Conservation (phyloP, 2,113 vertebrate genomes). For the Albula goreensis region DNA sequence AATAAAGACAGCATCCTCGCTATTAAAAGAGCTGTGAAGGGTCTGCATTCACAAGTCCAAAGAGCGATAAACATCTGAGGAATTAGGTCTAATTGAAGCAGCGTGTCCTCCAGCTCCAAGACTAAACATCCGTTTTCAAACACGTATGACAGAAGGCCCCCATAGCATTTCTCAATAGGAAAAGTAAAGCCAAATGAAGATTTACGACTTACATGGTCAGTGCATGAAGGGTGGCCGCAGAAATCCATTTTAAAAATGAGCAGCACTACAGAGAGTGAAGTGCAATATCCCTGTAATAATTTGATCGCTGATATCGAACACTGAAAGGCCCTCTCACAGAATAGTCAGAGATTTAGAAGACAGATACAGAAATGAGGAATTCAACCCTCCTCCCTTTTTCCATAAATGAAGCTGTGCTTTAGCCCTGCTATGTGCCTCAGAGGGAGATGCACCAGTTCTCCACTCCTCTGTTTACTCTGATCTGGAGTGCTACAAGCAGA, state of each 20-base stretch:
- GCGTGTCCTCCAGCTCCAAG: conserved; percentile 4
- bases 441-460: not conserved
- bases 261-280: not conserved
- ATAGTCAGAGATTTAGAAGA: not conserved
- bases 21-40: not conserved
- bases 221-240: not conserved
- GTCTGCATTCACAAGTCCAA: not conserved
- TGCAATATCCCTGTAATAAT: not conserved
- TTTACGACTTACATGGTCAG: not conserved
- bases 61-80: conserved; percentile 1
- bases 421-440: not conserved
- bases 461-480: not conserved
- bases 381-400: too few relatives aligned
- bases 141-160: not conserved
- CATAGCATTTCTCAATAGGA: not conserved
- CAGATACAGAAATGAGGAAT: not conserved
- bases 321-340: not conserved
- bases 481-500: not conserved
- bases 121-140: conserved; percentile 19
- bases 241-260: not conserved
- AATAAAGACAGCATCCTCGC: not conserved
- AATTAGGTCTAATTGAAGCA: not conserved
- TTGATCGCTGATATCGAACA: not conserved
- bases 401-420: not conserved
- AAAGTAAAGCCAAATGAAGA: not conserved